Conservation (phyloP, 1,140 invertebrate species). For the Bicyclus anynana region DNA sequence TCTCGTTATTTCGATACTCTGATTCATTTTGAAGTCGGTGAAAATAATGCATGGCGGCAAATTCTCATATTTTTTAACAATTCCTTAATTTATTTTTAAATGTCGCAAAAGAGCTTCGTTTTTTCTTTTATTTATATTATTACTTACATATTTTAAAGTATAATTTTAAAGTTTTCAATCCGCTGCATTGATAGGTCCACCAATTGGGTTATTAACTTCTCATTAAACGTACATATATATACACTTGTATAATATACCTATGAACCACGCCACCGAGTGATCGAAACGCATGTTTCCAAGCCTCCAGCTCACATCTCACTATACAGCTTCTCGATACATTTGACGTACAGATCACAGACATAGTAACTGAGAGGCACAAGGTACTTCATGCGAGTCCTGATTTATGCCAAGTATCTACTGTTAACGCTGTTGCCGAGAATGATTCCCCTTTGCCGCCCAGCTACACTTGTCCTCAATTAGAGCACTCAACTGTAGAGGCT, state of each 20-base stretch:
- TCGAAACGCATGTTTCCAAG: constrained; percentile 72
- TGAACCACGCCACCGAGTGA: constrained; percentile 76
- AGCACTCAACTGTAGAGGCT: constrained; percentile 68
- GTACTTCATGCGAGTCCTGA: constrained; percentile 31
- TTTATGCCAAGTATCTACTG: constrained; percentile 15
- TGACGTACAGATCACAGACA: constrained; percentile 62
- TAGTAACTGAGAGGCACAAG: constrained; percentile 71
- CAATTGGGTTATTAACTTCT: constrained; percentile 51
- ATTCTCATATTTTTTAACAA: not conserved
- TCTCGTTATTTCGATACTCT: no score
- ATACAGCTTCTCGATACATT: constrained; percentile 74
- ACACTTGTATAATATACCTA: constrained; percentile 69
- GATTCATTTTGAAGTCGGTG: not conserved
- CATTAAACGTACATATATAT: constrained; percentile 52
- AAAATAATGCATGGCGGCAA: constrained; percentile 31
- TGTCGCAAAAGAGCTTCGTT: constrained; percentile 16
- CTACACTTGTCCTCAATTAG: constrained; percentile 56
- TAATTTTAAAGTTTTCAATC: constrained; percentile 24
- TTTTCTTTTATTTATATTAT: constrained; percentile 14
- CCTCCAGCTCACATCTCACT: constrained; percentile 74
- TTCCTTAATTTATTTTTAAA: constrained; percentile 9
- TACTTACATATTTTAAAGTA: constrained; percentile 9
- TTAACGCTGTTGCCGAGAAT: constrained; percentile 30
- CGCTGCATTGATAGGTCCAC: constrained; percentile 45
- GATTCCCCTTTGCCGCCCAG: constrained; percentile 66